Base-by-base conservation (phyloP, 2,797 vertebrate species). In the Peromyscus nudipes region DNA sequence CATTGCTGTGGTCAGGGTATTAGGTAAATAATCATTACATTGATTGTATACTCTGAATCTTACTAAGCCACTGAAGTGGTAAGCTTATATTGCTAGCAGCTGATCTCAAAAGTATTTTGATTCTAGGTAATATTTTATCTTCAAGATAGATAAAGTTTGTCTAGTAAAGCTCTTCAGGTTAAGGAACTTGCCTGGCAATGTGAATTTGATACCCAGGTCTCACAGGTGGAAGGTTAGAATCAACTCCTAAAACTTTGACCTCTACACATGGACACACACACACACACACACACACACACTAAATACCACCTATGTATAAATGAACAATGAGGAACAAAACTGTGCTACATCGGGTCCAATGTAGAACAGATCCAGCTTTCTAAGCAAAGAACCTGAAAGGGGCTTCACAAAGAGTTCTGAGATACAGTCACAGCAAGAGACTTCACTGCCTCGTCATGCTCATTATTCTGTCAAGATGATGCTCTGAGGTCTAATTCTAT, bases 81-180 rank as follows among this genome's bases (percentile, higher is more conserved):
- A 21, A 91, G 49, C 11, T 10, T 31, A 13, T 67, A n/a, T 17
- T 29, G 6, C 10, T 40, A 27, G 60, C 29, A 23, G 4, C 21
- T 85, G 46, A 65, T 43, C 52, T 71, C 76, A 75, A 81, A 95
- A 29, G 0, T 13, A 87, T 79, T 96, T 92, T 46, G 40, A 46
- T 73, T 92, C 19, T 52, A 93, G 21, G 21, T 55, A 4, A 83
- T 69, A 79, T 80, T 75, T 95, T 83, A 77, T 80, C 69, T 94
- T 94, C 23, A 62, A 55, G 3, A 13, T 62, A 76, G 29, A 25
- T 55, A 55, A 55, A n/a, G 34, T 4, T 34, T 46, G 17, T 34
- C 40, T 19, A 34, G 29, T 34, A 34, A 65, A 65, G 40, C 29
- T 65, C 29, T 65, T 5, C 10, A 34, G 3, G 40, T 46, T 65